These are phyloP conservation scores for Synergus itoensis DNA, from an alignment of 2,888 invertebrate species.

Conservation along the genomic window DNA sequence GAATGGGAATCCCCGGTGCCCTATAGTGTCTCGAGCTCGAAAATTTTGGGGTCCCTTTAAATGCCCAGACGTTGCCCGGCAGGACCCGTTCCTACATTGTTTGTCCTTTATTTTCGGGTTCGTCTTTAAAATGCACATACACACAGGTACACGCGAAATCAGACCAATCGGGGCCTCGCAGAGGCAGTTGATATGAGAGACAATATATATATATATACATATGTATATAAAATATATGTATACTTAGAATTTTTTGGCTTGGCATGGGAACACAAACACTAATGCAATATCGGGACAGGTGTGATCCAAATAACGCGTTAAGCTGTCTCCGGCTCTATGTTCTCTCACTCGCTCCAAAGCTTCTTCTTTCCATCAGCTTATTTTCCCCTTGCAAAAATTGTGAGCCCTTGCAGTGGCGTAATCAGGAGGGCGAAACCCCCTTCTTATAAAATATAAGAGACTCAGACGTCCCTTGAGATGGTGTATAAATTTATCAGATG, in stretches of 20 bases:
- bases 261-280: constrained; percentile 59
- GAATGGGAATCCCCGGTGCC: constrained; percentile 43
- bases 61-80: constrained; percentile 65
- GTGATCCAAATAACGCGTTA: constrained; percentile 70
- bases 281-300: constrained; percentile 66
- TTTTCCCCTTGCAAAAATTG: constrained; percentile 33
- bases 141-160: constrained; percentile 43
- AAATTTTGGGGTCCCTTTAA: constrained; percentile 59
- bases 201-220: neutral
- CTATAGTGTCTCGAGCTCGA: constrained; percentile 55
- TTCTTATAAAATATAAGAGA: neutral
- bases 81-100: constrained; percentile 67
- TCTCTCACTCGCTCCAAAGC: constrained; percentile 14
- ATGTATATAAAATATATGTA: neutral
- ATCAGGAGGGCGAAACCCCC: constrained; percentile 27
- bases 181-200: neutral
- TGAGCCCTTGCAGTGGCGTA: constrained; percentile 38
- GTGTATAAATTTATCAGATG: constrained; percentile 18
- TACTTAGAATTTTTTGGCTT: constrained; percentile 47
- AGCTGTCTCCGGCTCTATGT: constrained; percentile 55
- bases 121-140: constrained; percentile 57
- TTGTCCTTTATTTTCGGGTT: constrained; percentile 70
- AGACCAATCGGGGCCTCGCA: neutral
- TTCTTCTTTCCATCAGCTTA: constrained; percentile 34
- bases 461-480: neutral